Evolutionary conservation across 2,113 vertebrate genomes (phyloP).

Genomic region (Arvicanthis niloticus): DNA sequence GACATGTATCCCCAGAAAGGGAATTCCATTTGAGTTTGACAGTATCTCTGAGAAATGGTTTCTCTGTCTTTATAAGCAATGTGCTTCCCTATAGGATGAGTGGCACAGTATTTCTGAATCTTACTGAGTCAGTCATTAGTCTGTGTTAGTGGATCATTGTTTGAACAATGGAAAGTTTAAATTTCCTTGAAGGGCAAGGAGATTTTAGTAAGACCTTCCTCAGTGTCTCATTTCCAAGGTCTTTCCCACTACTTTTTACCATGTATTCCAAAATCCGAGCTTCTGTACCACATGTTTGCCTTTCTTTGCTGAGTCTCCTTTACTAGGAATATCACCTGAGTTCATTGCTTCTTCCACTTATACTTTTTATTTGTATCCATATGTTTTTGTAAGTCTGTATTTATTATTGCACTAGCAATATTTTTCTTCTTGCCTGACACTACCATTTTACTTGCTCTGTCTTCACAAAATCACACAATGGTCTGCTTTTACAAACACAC

Average conservation of each 20-base stretch:
- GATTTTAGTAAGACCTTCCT: neutral
- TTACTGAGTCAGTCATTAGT: neutral
- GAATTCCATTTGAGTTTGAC: conserved; percentile 12
- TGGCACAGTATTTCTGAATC: neutral
- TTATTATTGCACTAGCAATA: neutral
- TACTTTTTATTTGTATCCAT: neutral
- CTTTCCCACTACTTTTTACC: neutral
- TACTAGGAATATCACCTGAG: neutral
- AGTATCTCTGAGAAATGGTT: neutral
- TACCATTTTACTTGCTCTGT: neutral
- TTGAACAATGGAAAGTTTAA: neutral
- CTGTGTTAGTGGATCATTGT: neutral
- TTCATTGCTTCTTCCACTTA: neutral
- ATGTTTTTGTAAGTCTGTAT: neutral
- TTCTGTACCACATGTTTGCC: neutral
- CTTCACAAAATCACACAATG: neutral
- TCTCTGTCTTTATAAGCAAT: neutral
- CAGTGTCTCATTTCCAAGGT: neutral
- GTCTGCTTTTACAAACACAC: neutral
- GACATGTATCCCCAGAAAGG: neutral
- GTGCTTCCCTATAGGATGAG: neutral
- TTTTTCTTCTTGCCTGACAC: neutral
- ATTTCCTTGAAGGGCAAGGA: neutral
- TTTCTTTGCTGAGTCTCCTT: neutral
- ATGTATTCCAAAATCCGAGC: neutral